Evolutionary conservation across 1,140 invertebrate species (phyloP), one percentile per base, ranked within the genome.

Genomic region (Nephila pilipes): DNA sequence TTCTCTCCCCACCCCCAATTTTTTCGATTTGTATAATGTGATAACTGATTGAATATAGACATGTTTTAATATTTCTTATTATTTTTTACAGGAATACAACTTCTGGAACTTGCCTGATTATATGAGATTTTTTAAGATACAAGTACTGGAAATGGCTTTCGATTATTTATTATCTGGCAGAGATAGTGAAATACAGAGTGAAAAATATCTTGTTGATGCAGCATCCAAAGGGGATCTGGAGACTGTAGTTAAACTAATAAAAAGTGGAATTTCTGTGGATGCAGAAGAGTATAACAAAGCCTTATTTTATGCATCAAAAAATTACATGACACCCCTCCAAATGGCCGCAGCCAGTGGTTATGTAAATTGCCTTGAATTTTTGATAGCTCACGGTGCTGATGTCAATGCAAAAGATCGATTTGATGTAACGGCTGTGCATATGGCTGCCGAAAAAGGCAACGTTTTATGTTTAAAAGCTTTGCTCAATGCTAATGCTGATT

Each of bases 381-480:
- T 95, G 20, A 94, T 95, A 12, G 94, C 95, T 63, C 81, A 94
- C 79, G 94, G 93, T 92, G 95, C 94, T 20, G 95, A 95, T 25
- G 95, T 95, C 12, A 94, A 95, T 94, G 94, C 94, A 18, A 94
- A 95, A 92, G 95, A 95, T 87, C 95, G 95, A 25, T 94, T 95
- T 94, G 95, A 95, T 94, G 95, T 95, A 16, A 95, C 95, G 6
- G 95, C 95, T 0, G 90, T 96, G 22, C 95, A 96, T 85, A 94
- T 95, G 83, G 95, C 95, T 6, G 95, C 95, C 12, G 95, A 95
- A 93, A 94, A 95, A 25, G 95, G 95, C 5, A 93, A 95, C 91
- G 90, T 94, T 5, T 85, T 93, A 12, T 95, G 95, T 94, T 85
- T 95, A 4, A 93, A 94, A 55, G 46, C 94, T 36, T 90, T 95